These are phyloP conservation scores for Meloidogyne floridensis DNA, from an alignment of 1,140 invertebrate genomes.

Conservation along the genomic window DNA sequence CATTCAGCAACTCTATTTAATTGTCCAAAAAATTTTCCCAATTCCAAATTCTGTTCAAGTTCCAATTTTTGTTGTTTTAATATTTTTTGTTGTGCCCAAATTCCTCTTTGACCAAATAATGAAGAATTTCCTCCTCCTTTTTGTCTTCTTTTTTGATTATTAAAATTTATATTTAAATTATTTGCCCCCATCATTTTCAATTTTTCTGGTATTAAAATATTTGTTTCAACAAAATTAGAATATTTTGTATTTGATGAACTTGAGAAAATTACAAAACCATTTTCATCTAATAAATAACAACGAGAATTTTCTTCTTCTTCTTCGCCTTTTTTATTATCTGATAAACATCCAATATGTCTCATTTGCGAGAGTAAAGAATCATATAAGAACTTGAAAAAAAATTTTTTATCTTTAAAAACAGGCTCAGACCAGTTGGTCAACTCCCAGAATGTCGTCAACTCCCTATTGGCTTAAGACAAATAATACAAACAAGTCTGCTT, in stretches of 20 bases:
- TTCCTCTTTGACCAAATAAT: constrained; percentile 30
- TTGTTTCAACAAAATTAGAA: constrained; percentile 35
- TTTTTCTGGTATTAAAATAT: constrained; percentile 29
- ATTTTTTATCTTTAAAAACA: no score
- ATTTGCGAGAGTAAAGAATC: constrained; percentile 55
- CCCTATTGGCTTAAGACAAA: no score
- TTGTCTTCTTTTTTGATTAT: constrained; percentile 3
- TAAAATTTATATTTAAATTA: background rate
- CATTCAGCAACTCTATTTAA: constrained; percentile 62
- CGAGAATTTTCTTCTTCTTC: constrained; percentile 52
- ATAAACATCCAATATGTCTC: constrained; percentile 55
- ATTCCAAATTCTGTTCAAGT: constrained; percentile 30
- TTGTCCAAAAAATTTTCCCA: constrained; percentile 61
- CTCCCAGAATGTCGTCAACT: no score
- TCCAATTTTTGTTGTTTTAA: background rate
- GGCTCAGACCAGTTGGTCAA: no score
- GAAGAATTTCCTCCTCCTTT: constrained; percentile 6
- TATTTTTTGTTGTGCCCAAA: constrained; percentile 3
- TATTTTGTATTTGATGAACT: constrained; percentile 53
- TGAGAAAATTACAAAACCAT: constrained; percentile 61
- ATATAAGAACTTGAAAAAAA: constrained; percentile 46
- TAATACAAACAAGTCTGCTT: no score
- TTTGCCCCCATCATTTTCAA: background rate
- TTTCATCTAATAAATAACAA: constrained; percentile 63
- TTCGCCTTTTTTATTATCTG: constrained; percentile 46